These are phyloP conservation scores for Leuciscus waleckii DNA, from an alignment of 2,797 vertebrate genomes.

Conservation along the genomic window DNA sequence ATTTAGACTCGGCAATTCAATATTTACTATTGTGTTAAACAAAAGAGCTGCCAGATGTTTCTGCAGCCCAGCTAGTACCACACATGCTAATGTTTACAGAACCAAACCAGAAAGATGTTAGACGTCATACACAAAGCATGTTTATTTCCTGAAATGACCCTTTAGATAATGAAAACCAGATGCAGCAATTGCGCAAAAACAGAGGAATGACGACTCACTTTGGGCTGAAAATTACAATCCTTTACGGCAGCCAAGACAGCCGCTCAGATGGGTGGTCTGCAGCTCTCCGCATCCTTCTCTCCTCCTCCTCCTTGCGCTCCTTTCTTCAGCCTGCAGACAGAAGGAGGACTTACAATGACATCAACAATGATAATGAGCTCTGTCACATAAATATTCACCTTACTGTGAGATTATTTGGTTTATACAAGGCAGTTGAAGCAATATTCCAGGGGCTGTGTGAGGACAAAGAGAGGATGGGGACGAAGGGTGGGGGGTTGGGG, in stretches of 20 bases:
- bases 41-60: constrained; percentile 47
- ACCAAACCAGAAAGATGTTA: constrained; percentile 49
- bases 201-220: constrained; percentile 39
- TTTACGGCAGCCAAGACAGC: background rate
- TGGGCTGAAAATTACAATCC: constrained; percentile 2
- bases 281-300: constrained; percentile 40
- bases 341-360: constrained; percentile 71
- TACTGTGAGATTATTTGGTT: constrained; percentile 16
- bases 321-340: constrained; percentile 59
- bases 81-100: constrained; percentile 62
- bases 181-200: constrained; percentile 8
- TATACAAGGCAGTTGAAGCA: constrained; percentile 5
- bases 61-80: constrained; percentile 46
- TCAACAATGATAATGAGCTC: constrained; percentile 65
- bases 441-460: background rate
- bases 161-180: constrained; percentile 18
- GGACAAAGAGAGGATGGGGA: constrained; percentile 34
- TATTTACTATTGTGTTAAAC: constrained; percentile 12
- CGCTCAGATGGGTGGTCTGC: constrained; percentile 32
- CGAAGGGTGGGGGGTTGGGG: constrained; percentile 30
- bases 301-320: constrained; percentile 62
- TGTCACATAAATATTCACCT: constrained; percentile 45
- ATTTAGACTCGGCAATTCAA: background rate
- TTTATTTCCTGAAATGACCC: background rate
- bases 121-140: constrained; percentile 8